Conservation (phyloP, 2,888 invertebrate species). For the Diloba caeruleocephala region DNA sequence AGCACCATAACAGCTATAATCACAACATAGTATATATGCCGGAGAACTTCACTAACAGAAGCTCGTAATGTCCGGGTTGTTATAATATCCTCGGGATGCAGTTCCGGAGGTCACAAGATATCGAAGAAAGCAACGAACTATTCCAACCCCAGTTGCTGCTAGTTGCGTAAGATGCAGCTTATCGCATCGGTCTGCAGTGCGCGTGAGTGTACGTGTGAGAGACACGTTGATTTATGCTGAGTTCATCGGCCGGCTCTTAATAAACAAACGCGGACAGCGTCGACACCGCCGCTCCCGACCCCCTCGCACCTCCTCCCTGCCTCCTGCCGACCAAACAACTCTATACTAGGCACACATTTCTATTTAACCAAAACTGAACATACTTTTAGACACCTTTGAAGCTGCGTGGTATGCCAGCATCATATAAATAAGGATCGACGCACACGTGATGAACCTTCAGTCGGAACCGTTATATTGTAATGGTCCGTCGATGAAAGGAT, state of each 20-base stretch:
- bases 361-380: neutral
- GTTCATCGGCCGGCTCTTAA: constrained; percentile 48
- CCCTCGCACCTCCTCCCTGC: neutral
- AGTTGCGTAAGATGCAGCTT: constrained; percentile 32
- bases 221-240: constrained; percentile 39
- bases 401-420: too few relatives aligned
- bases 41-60: too few relatives aligned
- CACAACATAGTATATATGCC: too few relatives aligned
- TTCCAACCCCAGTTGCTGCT: neutral
- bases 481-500: too few relatives aligned
- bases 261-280: constrained; percentile 39
- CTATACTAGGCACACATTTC: neutral
- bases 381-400: neutral
- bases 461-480: too few relatives aligned
- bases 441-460: too few relatives aligned
- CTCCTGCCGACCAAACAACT: constrained; percentile 1
- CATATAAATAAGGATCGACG: too few relatives aligned
- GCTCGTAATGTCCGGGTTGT: too few relatives aligned
- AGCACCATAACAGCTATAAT: too few relatives aligned
- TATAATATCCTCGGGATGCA: neutral
- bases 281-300: constrained; percentile 3
- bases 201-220: constrained; percentile 1
- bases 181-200: constrained; percentile 6
- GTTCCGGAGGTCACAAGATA: neutral
- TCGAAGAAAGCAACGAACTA: constrained; percentile 7